Evolutionary conservation across 2,888 invertebrate species (phyloP), one percentile per base, ranked within the genome.

Genomic region (Nysson spinosus): DNA sequence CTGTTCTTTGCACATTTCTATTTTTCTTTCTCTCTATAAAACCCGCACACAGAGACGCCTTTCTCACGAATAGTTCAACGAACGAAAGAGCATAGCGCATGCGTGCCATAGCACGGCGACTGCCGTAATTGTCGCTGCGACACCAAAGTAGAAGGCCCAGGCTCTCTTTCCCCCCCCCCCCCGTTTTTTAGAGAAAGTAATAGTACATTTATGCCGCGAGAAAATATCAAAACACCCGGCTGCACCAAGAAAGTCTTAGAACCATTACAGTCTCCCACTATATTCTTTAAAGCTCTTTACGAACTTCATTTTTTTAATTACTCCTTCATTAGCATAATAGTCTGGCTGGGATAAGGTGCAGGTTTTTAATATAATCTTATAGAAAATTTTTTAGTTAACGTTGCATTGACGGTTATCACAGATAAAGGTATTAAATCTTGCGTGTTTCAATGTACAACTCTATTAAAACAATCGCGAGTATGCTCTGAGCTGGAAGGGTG

Each of bases 31-130:
- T 54, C 57, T 63, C 51, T 34, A 44, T 54, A 35, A 42, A 32
- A 37, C 47, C 20, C 49, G 60, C 43, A 65, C 56, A 37, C 52
- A n/a, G n/a, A n/a, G 19, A 42, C 40, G 37, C 35, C 43, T 50
- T 57, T 61, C 69, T 72, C 72, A 51, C 58, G 65, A 71, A 75
- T 77, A 81, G 85, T 85, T 85, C 85, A 85, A 85, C 84, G 85
- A 83, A 85, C 85, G 83, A 82, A 78, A 82, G 77, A 80, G 58
- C 73, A 72, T 72, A 71, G 81, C 85, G 84, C 84, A 75, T 82
- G 83, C 84, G 85, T 81, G 68, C 55, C 56, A 34, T 57, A 64
- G 78, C 77, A 72, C 77, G n/a, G n/a, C n/a, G 66, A 63, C 57
- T 54, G 51, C 56, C 71, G 72, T 71, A 70, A 76, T 79, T 73